These are phyloP conservation scores for Vidua macroura DNA, from an alignment of 2,113 vertebrate species.

Conservation along the genomic window DNA sequence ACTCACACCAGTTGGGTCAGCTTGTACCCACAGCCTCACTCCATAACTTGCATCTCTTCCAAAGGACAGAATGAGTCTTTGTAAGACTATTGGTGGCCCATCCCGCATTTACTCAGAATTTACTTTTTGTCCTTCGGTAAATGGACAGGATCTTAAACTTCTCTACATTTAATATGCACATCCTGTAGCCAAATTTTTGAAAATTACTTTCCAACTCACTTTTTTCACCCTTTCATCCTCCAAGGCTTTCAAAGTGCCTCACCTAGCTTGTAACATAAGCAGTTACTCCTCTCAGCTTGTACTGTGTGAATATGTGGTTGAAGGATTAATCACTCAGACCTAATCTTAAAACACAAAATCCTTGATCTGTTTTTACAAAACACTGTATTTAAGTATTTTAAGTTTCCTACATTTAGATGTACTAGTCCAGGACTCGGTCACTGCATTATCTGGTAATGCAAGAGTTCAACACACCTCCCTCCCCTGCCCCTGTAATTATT, in stretches of 20 bases:
- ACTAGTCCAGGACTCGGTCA: neutral
- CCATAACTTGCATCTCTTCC: neutral
- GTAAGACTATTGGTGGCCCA: neutral
- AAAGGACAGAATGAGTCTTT: neutral
- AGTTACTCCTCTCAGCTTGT: neutral
- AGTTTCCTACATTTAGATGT: neutral
- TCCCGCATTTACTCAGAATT: neutral
- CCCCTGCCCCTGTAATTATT: fast-evolving
- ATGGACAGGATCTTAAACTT: neutral
- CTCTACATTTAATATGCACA: neutral
- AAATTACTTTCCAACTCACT: neutral
- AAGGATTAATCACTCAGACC: neutral
- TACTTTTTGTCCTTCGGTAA: neutral
- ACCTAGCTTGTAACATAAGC: neutral
- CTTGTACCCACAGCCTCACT: neutral
- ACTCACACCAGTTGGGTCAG: neutral
- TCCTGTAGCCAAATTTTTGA: neutral
- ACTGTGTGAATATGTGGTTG: fast-evolving
- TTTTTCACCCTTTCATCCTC: neutral
- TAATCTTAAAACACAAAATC: neutral
- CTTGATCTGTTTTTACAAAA: neutral
- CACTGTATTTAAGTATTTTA: neutral
- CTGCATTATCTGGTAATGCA: too few species aligned
- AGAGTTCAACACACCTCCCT: neutral
- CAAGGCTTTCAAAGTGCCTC: neutral